A percentile compares a stretch with the other conserved stretches of the same genome.
Evolutionary conservation across 2,113 vertebrate genomes (phyloP).

Genomic region (Nasalis larvatus): DNA sequence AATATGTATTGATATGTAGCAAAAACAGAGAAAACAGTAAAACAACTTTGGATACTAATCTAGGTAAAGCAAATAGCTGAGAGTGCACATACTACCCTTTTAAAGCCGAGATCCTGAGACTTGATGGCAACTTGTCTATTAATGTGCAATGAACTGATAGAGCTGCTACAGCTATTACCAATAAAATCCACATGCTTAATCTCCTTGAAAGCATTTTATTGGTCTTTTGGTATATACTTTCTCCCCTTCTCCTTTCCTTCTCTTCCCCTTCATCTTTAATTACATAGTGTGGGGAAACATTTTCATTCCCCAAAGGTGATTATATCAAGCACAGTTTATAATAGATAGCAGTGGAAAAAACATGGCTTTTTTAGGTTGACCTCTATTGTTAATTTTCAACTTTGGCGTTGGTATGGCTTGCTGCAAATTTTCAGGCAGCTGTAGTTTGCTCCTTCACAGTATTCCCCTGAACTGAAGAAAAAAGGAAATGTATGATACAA

Average conservation of each 20-base stretch:
- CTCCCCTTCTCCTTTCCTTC: not conserved
- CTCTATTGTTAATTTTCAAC: slow-evolving; percentile 66
- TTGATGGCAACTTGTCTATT: slow-evolving; percentile 74
- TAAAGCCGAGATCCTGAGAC: slow-evolving; percentile 72
- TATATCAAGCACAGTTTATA: slow-evolving; percentile 35
- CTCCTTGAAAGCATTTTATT: slow-evolving; percentile 82
- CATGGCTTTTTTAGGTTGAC: not conserved
- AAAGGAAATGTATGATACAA: slow-evolving; percentile 67
- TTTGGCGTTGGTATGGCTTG: slow-evolving; percentile 38
- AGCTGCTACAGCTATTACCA: slow-evolving; percentile 77
- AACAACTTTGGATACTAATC: slow-evolving; percentile 66
- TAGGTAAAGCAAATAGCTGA: slow-evolving; percentile 64
- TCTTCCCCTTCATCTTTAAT: slow-evolving; percentile 70
- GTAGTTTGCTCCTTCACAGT: slow-evolving; percentile 69
- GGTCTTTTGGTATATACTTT: slow-evolving; percentile 77
- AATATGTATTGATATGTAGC: not conserved
- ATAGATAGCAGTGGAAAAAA: not conserved
- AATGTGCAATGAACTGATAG: slow-evolving; percentile 75
- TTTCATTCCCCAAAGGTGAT: slow-evolving; percentile 69
- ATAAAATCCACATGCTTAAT: slow-evolving; percentile 80
- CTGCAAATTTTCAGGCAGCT: slow-evolving; percentile 63
- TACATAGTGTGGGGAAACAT: slow-evolving; percentile 73
- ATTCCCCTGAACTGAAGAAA: slow-evolving; percentile 70
- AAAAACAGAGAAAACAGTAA: not conserved
- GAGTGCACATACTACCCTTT: slow-evolving; percentile 73